phyloP scores from a whole-genome alignment of 2,113 vertebrate species.

The Mesoclemmys tuberculata region DNA sequence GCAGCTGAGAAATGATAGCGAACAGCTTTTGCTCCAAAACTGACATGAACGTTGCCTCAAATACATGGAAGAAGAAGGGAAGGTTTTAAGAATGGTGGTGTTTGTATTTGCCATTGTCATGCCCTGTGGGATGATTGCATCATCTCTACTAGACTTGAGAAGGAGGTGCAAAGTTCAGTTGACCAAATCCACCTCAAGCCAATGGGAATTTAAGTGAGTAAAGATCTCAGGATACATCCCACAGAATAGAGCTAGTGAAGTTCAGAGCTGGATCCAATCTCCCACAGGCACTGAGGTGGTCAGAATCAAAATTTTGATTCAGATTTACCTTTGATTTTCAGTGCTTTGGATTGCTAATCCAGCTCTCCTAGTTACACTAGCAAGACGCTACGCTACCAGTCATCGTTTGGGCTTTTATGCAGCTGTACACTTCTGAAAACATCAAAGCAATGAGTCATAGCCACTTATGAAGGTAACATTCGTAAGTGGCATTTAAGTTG shows the following conservation, averaged over 20 bases:
- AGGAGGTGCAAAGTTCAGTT: background rate
- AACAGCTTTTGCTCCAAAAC: background rate
- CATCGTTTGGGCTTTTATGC: background rate
- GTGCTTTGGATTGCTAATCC: rapidly evolving
- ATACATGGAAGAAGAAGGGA: background rate
- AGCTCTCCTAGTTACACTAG: background rate
- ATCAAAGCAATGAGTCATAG: background rate
- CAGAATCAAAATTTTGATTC: background rate
- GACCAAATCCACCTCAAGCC: background rate
- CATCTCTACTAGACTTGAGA: background rate
- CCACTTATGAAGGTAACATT: rapidly evolving
- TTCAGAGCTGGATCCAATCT: background rate
- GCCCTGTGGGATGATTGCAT: background rate
- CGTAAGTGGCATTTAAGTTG: background rate
- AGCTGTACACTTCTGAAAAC: background rate
- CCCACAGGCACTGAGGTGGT: background rate
- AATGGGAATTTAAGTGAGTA: background rate
- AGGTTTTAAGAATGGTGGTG: background rate
- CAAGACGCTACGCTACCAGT: background rate
- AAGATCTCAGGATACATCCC: background rate
- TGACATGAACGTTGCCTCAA: background rate
- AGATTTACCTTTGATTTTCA: background rate
- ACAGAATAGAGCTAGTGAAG: rapidly evolving
- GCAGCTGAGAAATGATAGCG: background rate
- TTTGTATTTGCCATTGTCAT: background rate